Percentiles rank a stretch among this genome's conserved stretches.
Conservation (phyloP, 2,113 vertebrate genomes). For the Brachypteracias leptosomus region DNA sequence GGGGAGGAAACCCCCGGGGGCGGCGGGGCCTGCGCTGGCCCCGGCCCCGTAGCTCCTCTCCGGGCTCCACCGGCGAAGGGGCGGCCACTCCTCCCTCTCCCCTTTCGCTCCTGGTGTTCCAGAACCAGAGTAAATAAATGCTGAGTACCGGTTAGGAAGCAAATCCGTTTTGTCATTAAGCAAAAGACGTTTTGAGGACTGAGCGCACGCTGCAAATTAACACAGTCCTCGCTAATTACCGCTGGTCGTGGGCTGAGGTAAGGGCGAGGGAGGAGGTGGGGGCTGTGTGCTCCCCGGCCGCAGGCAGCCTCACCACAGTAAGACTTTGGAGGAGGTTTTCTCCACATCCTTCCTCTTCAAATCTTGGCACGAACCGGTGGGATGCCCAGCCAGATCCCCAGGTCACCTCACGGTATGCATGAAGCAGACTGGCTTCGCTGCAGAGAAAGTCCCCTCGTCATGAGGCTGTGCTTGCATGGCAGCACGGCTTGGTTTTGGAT, state of each 20-base stretch:
- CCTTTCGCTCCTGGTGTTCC: fast-evolving
- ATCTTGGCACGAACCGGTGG: fast-evolving
- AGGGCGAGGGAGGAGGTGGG: not conserved
- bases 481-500: not conserved
- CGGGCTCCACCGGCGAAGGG: fast-evolving
- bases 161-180: not conserved
- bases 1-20: too few relatives aligned
- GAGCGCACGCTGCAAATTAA: not conserved
- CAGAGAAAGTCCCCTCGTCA: not conserved
- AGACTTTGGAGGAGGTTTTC: not conserved
- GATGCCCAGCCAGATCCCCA: too few relatives aligned
- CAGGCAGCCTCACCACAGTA: not conserved
- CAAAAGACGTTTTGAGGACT: not conserved
- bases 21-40: too few relatives aligned
- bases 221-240: not conserved
- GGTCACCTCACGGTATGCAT: not conserved
- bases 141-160: not conserved
- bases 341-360: not conserved
- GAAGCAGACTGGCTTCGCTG: not conserved
- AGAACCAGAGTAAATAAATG: not conserved
- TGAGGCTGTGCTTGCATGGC: not conserved
- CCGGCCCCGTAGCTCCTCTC: too few relatives aligned
- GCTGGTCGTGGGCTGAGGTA: too few relatives aligned
- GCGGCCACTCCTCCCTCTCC: fast-evolving
- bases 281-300: too few relatives aligned